Percentiles rank a stretch among this genome's conserved stretches.
phyloP scores from a whole-genome alignment of 2,888 invertebrate genomes.

The Clepsis dumicolana region DNA sequence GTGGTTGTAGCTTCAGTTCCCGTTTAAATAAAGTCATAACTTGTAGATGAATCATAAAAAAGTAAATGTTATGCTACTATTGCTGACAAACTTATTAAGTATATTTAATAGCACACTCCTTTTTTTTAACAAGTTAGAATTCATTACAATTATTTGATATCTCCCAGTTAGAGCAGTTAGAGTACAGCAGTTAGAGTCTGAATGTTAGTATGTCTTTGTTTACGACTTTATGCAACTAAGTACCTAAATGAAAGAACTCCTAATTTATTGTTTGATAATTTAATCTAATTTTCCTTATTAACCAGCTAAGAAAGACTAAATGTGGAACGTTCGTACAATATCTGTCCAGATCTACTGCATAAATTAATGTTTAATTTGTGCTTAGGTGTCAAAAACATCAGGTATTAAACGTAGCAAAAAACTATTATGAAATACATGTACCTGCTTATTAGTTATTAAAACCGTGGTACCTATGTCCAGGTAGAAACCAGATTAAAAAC shows the following conservation, averaged over 20 bases:
- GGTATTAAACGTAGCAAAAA: not conserved
- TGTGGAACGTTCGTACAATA: not conserved
- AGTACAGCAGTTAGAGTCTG: no score
- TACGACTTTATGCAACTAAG: no score
- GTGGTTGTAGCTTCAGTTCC: not conserved
- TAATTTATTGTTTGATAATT: no score
- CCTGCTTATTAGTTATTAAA: not conserved
- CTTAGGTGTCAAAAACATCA: conserved; percentile 1
- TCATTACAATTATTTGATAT: no score
- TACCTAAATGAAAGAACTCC: no score
- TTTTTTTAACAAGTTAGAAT: no score
- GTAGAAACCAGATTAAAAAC: not conserved
- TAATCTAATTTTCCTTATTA: not conserved
- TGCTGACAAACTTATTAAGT: no score
- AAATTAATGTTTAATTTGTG: not conserved
- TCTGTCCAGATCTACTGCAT: not conserved
- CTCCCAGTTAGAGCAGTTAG: no score
- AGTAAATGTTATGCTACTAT: no score
- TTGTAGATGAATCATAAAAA: not conserved
- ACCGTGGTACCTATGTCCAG: not conserved
- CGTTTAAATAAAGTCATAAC: not conserved
- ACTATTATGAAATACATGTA: not conserved
- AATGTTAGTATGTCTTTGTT: no score
- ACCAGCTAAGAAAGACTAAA: not conserved
- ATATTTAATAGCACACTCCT: no score